These are phyloP conservation scores for Pangasianodon gigas DNA, from an alignment of 2,113 vertebrate species.

Conservation along the genomic window DNA sequence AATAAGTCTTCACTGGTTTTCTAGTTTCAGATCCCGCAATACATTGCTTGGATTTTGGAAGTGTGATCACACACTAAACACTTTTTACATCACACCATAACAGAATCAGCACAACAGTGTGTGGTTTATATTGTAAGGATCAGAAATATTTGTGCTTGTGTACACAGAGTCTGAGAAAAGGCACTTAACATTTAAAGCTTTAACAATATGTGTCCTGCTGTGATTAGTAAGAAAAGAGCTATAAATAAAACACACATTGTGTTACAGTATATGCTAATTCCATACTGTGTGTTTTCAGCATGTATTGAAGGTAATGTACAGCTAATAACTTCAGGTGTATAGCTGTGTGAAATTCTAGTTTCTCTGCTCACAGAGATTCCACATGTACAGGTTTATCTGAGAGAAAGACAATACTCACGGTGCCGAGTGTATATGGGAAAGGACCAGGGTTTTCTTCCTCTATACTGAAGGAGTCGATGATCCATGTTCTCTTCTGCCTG, in stretches of 20 bases:
- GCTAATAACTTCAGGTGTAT: neutral
- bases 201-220: neutral
- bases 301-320: neutral
- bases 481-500: constrained; percentile 70
- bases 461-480: constrained; percentile 68
- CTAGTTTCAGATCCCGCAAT: neutral
- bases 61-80: neutral
- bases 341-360: neutral
- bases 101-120: neutral
- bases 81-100: neutral
- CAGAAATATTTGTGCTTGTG: constrained; percentile 26
- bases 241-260: neutral
- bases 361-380: neutral
- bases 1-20: neutral
- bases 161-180: neutral
- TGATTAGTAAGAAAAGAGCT: neutral
- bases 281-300: neutral
- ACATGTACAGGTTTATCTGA: neutral
- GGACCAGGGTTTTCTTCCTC: constrained; percentile 60
- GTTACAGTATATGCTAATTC: neutral
- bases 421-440: constrained; percentile 57
- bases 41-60: neutral
- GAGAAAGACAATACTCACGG: constrained; percentile 54
- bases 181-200: neutral
- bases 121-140: constrained; percentile 47